Percentiles rank a stretch among this genome's conserved stretches.
Conservation (phyloP, 2,797 vertebrate genomes). For the Pangasius djambal region DNA sequence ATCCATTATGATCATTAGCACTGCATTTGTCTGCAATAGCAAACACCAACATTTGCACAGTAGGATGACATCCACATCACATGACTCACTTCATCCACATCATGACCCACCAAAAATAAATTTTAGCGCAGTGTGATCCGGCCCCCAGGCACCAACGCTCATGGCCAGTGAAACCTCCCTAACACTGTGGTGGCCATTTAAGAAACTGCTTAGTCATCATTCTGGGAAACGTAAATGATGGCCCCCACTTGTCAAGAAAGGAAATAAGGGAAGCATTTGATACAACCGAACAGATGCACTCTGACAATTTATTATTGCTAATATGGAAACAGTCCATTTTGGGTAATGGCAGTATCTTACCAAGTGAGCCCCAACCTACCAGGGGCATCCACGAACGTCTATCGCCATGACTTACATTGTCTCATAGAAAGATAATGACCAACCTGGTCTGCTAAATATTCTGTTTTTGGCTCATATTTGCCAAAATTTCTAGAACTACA, state of each 20-base stretch:
- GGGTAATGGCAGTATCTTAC: background rate
- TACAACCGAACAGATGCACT: conserved; percentile 76
- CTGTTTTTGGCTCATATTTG: background rate
- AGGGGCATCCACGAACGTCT: background rate
- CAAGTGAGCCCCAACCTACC: background rate
- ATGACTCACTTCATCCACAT: conserved; percentile 59
- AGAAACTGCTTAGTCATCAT: conserved; percentile 83
- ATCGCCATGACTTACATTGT: background rate
- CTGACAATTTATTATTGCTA: conserved; percentile 65
- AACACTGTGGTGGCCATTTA: conserved; percentile 68
- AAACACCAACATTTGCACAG: conserved; percentile 66
- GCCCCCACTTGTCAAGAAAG: conserved; percentile 73
- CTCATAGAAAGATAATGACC: background rate
- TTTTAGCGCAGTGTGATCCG: conserved; percentile 36
- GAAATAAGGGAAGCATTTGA: conserved; percentile 73
- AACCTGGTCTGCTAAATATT: background rate
- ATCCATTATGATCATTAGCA: conserved; percentile 56
- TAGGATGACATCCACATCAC: conserved; percentile 67
- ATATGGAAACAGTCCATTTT: conserved; percentile 62
- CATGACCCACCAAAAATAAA: conserved; percentile 73
- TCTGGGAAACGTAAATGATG: conserved; percentile 79
- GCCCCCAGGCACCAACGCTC: conserved; percentile 16
- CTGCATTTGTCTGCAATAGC: conserved; percentile 39
- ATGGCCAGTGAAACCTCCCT: conserved; percentile 36
- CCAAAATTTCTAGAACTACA: background rate